Conservation (phyloP, 2,888 invertebrate genomes). For the Xanthorhoe designata region DNA sequence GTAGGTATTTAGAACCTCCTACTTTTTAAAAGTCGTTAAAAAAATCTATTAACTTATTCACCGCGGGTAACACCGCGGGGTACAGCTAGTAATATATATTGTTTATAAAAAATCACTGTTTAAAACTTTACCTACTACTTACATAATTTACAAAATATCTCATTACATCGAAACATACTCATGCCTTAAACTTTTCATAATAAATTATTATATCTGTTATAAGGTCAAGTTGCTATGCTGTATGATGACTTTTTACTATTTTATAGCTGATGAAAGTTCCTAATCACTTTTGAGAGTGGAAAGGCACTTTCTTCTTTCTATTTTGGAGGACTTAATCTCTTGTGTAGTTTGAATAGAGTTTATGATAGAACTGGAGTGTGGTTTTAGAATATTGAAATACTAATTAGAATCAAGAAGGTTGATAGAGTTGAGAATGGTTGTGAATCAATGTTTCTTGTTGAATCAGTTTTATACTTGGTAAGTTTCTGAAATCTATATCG, state of each 20-base stretch:
- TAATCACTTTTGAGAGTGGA: constrained; percentile 19
- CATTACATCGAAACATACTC: constrained; percentile 45
- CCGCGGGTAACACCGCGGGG: too few relatives aligned
- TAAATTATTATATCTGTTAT: constrained; percentile 35
- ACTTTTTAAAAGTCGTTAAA: too few relatives aligned
- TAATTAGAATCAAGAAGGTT: constrained; percentile 46
- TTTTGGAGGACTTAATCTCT: constrained; percentile 47
- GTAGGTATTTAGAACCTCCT: too few relatives aligned
- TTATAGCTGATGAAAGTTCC: constrained; percentile 32
- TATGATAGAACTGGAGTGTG: constrained; percentile 43
- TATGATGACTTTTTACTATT: constrained; percentile 29
- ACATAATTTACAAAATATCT: constrained; percentile 25
- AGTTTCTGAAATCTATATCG: constrained; percentile 36
- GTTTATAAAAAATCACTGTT: constrained; percentile 24
- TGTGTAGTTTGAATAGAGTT: constrained; percentile 48
- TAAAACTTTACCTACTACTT: constrained; percentile 14
- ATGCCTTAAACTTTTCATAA: constrained; percentile 42
- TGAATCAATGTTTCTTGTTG: constrained; percentile 73
- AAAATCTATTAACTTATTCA: too few relatives aligned
- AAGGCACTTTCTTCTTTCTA: constrained; percentile 30
- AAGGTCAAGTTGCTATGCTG: constrained; percentile 21
- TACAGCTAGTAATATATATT: too few relatives aligned
- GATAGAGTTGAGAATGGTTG: constrained; percentile 71
- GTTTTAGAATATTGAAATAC: constrained; percentile 39
- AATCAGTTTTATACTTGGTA: constrained; percentile 54